Conservation (phyloP, 2,888 invertebrate species). For the Malacosoma neustria region DNA sequence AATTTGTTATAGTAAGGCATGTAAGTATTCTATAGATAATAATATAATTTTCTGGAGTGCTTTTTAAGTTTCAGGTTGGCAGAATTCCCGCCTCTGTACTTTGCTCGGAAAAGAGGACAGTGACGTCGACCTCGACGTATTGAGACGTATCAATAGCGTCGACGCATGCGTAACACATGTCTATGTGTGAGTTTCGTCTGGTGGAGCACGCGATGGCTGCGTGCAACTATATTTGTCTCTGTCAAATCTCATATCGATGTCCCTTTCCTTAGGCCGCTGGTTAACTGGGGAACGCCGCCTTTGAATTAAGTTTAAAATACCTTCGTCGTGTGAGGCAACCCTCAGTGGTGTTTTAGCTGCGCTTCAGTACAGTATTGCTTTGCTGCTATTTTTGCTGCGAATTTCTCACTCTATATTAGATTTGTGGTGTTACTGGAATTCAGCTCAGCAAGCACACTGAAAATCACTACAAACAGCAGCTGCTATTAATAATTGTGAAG, state of each 20-base stretch:
- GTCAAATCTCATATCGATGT: conserved; percentile 32
- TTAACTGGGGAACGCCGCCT: conserved; percentile 45
- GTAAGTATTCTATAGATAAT: too few relatives aligned
- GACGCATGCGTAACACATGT: conserved; percentile 56
- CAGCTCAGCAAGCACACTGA: conserved; percentile 23
- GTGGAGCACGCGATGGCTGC: conserved; percentile 54
- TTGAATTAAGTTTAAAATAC: conserved; percentile 62
- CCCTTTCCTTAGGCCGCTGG: conserved; percentile 25
- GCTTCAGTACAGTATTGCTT: conserved; percentile 32
- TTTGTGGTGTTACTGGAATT: conserved; percentile 34
- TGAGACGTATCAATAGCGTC: conserved; percentile 44
- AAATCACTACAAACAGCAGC: conserved; percentile 22
- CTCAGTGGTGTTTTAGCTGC: conserved; percentile 61
- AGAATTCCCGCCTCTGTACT: conserved; percentile 27
- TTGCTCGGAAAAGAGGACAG: conserved; percentile 47
- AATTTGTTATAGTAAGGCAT: too few relatives aligned
- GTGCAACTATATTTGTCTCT: conserved; percentile 49
- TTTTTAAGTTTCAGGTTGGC: background rate
- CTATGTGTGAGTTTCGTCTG: conserved; percentile 52
- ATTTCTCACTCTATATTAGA: conserved; percentile 48
- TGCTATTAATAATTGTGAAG: conserved; percentile 24
- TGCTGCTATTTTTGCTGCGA: conserved; percentile 29
- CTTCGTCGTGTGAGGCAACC: conserved; percentile 40
- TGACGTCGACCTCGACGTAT: conserved; percentile 53
- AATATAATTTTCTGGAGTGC: background rate